Base-by-base conservation (phyloP, 2,113 vertebrate species). In the Rousettus leschenaultii region DNA sequence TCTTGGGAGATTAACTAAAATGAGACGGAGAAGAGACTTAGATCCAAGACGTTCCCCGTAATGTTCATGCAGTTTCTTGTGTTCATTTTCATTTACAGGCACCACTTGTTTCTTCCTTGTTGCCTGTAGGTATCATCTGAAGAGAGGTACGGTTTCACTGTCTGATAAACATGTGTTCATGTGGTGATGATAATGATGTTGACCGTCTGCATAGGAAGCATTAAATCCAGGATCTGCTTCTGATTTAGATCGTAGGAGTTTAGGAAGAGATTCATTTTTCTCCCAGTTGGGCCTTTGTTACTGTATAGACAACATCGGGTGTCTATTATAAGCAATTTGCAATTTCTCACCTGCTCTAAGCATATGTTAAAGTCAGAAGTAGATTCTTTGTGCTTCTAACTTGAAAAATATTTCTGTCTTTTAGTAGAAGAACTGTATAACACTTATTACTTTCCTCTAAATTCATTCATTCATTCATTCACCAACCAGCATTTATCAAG, bases 331-430 rank as follows among this genome's bases (percentile, higher is more conserved):
- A 94, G 74, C 35, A 89, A 55, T 70, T 91, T 83, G 15, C 48
- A 91, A 51, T 94, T 93, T 95, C 84, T 95, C 59, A 85, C 51
- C 68, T 95, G n/a, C 65, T 45, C 15, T 79, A 90, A 38, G 53
- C 9, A 68, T 57, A 68, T 74, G 78, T 57, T 93, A 79, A 40
- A 91, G 94, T 24, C 35, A 96, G 55, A 97, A 95, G 51, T 59
- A 71, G 57, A 95, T 68, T 65, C 21, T 89, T 83, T 48, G 21
- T n/a, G 51, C 15, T 85, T 91, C 61, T 86, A 71, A 83, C 33
- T 83, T 93, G 51, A 94, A 93, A 94, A 68, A 35, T 71, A 57
- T 86, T 43, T 77, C 68, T 22, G 82, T 78, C 48, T 33, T 80
- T 63, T 6, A 33, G 30, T 66, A 18, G 51, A 93, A 84, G 70